These are phyloP conservation scores for Pagetopsis macropterus DNA, from an alignment of 2,797 vertebrate species.

Conservation along the genomic window DNA sequence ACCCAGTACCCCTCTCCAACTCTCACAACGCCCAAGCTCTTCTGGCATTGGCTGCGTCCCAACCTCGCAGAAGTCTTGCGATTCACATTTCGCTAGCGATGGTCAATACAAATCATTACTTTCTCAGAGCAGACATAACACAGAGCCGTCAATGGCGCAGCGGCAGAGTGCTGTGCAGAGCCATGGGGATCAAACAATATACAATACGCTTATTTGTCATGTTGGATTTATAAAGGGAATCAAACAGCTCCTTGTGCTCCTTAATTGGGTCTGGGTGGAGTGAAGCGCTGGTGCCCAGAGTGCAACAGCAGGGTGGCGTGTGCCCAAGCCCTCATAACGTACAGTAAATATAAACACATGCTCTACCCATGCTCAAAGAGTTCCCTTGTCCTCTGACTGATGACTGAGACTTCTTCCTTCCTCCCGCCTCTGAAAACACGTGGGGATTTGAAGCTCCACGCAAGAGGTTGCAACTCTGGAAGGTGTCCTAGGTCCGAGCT, in stretches of 20 bases:
- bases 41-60: constrained; percentile 48
- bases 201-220: constrained; percentile 75
- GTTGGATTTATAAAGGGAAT: constrained; percentile 72
- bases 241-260: constrained; percentile 81
- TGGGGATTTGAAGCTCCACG: constrained; percentile 34
- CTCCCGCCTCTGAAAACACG: constrained; percentile 40
- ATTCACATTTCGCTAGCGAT: constrained; percentile 65
- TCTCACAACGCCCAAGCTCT: constrained; percentile 48
- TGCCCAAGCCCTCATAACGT: constrained; percentile 71
- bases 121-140: constrained; percentile 71
- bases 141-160: constrained; percentile 59
- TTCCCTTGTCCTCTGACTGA: constrained; percentile 73
- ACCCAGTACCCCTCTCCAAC: constrained; percentile 58
- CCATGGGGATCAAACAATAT: constrained; percentile 58
- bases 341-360: constrained; percentile 85
- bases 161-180: constrained; percentile 38
- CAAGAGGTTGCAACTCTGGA: constrained; percentile 28
- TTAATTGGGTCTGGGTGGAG: constrained; percentile 79
- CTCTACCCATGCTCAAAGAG: constrained; percentile 68
- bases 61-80: constrained; percentile 44
- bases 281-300: constrained; percentile 61
- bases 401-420: constrained; percentile 60
- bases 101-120: constrained; percentile 66
- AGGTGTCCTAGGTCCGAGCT: constrained; percentile 28
- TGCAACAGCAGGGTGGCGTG: constrained; percentile 67